A percentile compares a stretch with the other conserved stretches of the same genome.
phyloP scores from a whole-genome alignment of 2,113 vertebrate species.

The Addax nasomaculatus region DNA sequence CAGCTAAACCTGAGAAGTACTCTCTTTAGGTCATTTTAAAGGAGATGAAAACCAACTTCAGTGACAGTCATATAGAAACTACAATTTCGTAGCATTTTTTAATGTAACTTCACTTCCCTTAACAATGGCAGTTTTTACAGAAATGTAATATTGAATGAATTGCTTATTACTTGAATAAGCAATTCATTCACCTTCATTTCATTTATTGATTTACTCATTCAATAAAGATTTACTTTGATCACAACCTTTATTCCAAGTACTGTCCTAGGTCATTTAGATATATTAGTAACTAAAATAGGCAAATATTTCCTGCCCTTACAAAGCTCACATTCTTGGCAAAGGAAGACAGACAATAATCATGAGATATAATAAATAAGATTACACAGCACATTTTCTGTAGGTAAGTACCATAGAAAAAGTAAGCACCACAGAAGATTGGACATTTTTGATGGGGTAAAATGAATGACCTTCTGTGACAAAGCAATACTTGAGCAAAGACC shows the following conservation, averaged over 20 bases:
- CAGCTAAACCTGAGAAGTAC: background rate
- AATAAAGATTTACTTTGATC: background rate
- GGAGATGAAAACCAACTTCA: background rate
- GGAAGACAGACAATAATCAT: background rate
- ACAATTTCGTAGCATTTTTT: background rate
- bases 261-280: background rate
- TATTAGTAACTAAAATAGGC: background rate
- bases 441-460: background rate
- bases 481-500: background rate
- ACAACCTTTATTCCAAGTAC: background rate
- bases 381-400: background rate
- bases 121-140: background rate
- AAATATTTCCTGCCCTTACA: background rate
- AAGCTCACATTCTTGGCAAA: background rate
- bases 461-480: background rate
- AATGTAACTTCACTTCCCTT: background rate
- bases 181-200: background rate
- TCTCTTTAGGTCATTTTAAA: background rate
- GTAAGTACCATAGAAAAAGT: background rate
- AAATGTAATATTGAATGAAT: background rate
- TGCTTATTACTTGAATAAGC: background rate
- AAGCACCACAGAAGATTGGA: background rate
- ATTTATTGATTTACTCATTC: background rate
- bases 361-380: conserved; percentile 18
- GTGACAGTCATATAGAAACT: background rate